Evolutionary conservation across 2,888 invertebrate species (phyloP).

Genomic region (Hirtodrosophila duncani): DNA sequence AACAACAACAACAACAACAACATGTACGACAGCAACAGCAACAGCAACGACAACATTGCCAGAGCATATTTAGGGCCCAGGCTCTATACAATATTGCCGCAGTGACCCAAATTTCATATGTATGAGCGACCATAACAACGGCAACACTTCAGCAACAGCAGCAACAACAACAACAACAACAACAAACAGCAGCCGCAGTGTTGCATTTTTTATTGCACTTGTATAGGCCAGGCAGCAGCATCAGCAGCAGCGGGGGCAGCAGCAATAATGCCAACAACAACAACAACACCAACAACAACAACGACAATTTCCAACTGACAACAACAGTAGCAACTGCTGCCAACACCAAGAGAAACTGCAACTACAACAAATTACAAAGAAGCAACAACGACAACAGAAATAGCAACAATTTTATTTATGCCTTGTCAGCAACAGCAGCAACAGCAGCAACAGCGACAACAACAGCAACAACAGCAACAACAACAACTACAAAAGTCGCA

Average conservation of each 20-base stretch:
- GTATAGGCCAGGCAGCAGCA: conserved; percentile 20
- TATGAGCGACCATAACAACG: conserved; percentile 45
- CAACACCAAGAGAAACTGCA: conserved; percentile 6
- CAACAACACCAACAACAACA: conserved; percentile 39
- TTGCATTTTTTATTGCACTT: conserved; percentile 52
- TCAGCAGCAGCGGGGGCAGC: conserved; percentile 16
- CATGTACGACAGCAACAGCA: conserved; percentile 6
- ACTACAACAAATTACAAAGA: background rate
- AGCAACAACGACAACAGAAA: conserved; percentile 43
- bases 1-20: conserved; percentile 16
- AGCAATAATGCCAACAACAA: conserved; percentile 49
- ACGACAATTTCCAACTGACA: too few species aligned
- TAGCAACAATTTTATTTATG: conserved; percentile 32
- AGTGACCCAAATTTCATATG: conserved; percentile 67
- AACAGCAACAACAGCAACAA: conserved; percentile 8
- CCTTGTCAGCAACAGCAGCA: conserved; percentile 31
- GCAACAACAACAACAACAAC: conserved; percentile 24
- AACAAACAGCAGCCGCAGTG: conserved; percentile 27
- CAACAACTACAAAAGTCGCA: conserved; percentile 8
- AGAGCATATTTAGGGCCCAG: too few species aligned
- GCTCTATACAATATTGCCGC: conserved; percentile 67
- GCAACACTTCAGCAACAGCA: conserved; percentile 20
- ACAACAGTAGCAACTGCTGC: conserved; percentile 43
- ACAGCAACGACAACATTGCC: conserved; percentile 18
- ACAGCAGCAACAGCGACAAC: conserved; percentile 7